Evolutionary conservation across 2,888 invertebrate species (phyloP).

Genomic region (Punctoribates punctum): DNA sequence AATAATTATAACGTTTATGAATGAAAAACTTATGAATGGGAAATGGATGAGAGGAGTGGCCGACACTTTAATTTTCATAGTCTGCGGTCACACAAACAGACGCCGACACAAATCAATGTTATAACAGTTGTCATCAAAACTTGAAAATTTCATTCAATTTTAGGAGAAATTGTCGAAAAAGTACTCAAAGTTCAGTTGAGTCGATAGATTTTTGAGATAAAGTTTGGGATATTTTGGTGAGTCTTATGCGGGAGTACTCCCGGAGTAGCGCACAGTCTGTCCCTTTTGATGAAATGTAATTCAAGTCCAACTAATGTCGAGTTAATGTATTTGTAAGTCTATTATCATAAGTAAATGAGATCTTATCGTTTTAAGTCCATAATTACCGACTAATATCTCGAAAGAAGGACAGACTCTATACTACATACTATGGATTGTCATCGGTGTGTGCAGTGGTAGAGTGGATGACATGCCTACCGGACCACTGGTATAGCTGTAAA

Average conservation of each 20-base stretch:
- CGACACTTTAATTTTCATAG: slow-evolving; percentile 26
- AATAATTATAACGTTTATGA: neutral
- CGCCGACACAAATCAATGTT: neutral
- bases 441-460: neutral
- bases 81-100: slow-evolving; percentile 7
- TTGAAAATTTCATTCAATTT: neutral
- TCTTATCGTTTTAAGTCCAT: slow-evolving; percentile 37
- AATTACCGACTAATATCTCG: slow-evolving; percentile 21
- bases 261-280: neutral
- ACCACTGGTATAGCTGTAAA: neutral
- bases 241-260: neutral
- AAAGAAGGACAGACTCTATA: neutral
- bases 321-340: slow-evolving; percentile 36
- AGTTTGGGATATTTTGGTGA: neutral
- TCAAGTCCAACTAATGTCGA: slow-evolving; percentile 25
- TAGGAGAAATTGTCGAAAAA: neutral
- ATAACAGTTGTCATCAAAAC: neutral
- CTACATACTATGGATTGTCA: neutral
- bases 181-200: neutral
- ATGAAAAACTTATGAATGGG: neutral
- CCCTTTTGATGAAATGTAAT: slow-evolving; percentile 15
- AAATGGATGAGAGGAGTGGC: neutral
- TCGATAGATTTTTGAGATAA: neutral
- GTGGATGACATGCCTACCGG: slow-evolving; percentile 20
- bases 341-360: slow-evolving; percentile 31